Evolutionary conservation across 2,797 vertebrate genomes (phyloP), one percentile per base, ranked within the genome.

Genomic region (Sebastes steindachneri): DNA sequence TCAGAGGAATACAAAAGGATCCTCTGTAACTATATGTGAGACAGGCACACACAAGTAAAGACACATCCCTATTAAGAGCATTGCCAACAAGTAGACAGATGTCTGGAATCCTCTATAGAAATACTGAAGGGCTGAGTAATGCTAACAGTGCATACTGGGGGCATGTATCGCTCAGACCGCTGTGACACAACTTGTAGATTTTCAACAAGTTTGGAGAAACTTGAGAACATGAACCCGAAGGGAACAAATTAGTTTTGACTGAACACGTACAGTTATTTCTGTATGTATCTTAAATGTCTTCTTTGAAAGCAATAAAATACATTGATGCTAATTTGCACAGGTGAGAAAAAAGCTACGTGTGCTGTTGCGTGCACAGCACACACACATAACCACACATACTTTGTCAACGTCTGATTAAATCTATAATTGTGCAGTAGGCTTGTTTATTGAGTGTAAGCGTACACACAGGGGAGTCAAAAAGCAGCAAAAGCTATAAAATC

Each of bases 121-220:
- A 93, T 90, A 79, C 70, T 86, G 31, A 67, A 75, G 55, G 33
- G 41, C 25, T 93, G 91, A 93, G 92, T 91, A 92, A 93, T 90
- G 83, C 80, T 65, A 53, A 68, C 9, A 58, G 65, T 45, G 69
- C 86, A 85, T 60, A 80, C 70, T 73, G 45, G 25, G 31, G 73
- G 71, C 65, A 79, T 68, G 77, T 35, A 77, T 77, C 12, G n/a
- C 53, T 77, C 86, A 57, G 26, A 57, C 71, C 10, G 31, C 3
- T 12, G 12, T 87, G 88, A 90, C 81, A 88, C 65, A 71, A 83
- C 73, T 33, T 68, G 58, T 26, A 45, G 29, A 72, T 82, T 85
- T 79, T 58, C 8, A 55, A 67, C 68, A 82, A 37, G 65, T 89
- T 70, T 77, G 31, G 21, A 58, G 21, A 76, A 85, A 82, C 60